A percentile compares a stretch with the other conserved stretches of the same genome.
Evolutionary conservation across 30 jellyfish, hydroid and myxozoan species (phyloP).

Genomic region (Cassiopea andromeda): DNA sequence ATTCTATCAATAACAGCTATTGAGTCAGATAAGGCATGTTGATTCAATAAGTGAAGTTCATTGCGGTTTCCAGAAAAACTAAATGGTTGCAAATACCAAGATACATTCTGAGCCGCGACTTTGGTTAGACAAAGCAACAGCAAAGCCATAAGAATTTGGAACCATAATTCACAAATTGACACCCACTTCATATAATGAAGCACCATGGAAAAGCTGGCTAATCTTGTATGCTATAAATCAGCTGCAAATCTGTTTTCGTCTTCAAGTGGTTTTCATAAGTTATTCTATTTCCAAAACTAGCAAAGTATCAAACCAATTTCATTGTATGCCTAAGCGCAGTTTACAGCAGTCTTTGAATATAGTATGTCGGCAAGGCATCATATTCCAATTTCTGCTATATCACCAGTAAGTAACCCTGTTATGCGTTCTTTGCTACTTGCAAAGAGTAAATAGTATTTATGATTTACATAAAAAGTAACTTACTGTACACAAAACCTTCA

Average conservation of each 20-base stretch:
- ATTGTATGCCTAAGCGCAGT: neutral
- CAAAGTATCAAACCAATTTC: neutral
- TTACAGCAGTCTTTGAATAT: no score
- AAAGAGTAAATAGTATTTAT: no score
- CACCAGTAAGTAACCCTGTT: no score
- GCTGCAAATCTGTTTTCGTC: neutral
- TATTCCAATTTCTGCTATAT: no score
- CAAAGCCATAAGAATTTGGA: constrained; percentile 10
- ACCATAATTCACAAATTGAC: constrained; percentile 45
- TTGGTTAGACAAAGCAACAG: constrained; percentile 10
- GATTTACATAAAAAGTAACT: no score
- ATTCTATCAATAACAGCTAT: neutral
- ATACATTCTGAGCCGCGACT: constrained; percentile 12
- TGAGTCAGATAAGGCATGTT: neutral
- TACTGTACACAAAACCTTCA: no score
- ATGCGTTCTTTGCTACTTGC: no score
- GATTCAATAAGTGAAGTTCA: neutral
- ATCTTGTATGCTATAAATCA: constrained; percentile 17
- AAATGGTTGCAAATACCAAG: neutral
- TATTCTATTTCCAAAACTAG: neutral
- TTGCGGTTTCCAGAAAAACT: neutral
- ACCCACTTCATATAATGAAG: constrained; percentile 52
- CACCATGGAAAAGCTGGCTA: constrained; percentile 31
- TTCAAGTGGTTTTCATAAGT: neutral
- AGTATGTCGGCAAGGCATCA: no score